phyloP scores from a whole-genome alignment of 2,797 vertebrate species.

The Mus spretus region DNA sequence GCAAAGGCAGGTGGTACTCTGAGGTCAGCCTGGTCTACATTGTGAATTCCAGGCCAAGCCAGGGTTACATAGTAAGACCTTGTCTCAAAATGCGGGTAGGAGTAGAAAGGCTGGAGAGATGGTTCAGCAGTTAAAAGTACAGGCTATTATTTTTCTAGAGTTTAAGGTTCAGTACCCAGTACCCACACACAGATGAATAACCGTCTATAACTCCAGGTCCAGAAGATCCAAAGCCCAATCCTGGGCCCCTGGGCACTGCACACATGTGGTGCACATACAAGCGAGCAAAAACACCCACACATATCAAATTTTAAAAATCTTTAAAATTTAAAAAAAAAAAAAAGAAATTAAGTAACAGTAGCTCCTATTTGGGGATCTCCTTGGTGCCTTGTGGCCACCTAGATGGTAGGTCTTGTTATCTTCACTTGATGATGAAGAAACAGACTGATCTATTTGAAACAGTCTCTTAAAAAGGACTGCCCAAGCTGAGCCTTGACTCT shows the following conservation, averaged over 20 bases:
- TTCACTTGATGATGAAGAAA: neutral
- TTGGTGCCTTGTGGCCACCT: neutral
- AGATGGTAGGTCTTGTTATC: neutral
- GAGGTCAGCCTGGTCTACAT: neutral
- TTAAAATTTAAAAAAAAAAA: neutral
- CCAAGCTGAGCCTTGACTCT: neutral
- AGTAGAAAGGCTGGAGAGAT: neutral
- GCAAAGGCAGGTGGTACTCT: neutral
- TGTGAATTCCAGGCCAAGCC: neutral
- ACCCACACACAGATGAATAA: neutral
- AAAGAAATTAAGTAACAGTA: neutral
- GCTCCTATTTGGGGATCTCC: neutral
- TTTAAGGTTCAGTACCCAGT: neutral
- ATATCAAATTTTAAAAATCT: neutral
- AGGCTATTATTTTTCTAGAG: neutral
- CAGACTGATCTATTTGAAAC: neutral
- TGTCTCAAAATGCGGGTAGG: neutral
- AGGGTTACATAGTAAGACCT: neutral
- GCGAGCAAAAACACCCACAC: neutral
- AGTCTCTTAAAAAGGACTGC: neutral
- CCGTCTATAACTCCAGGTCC: neutral
- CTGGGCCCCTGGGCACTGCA: neutral
- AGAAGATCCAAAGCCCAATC: neutral
- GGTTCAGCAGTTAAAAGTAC: neutral
- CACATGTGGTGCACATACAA: neutral